Conservation (phyloP, 2,797 vertebrate genomes). For the Poeciliopsis gracilis region DNA sequence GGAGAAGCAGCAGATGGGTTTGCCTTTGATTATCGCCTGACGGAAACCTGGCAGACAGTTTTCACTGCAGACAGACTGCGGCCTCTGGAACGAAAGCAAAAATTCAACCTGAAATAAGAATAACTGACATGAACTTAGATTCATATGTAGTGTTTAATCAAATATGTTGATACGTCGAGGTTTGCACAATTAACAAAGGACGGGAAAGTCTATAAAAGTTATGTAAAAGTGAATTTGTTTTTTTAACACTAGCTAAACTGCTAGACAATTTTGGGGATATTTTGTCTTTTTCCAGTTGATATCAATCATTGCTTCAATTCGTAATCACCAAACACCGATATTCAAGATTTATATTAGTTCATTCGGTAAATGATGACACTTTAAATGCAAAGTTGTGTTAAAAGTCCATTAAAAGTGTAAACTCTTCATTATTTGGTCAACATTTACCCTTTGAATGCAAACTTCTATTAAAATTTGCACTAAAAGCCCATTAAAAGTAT, state of each 20-base stretch:
- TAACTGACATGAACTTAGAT: too few relatives aligned
- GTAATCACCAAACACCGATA: neutral
- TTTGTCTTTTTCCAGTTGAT: neutral
- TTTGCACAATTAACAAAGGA: neutral
- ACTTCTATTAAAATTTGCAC: too few relatives aligned
- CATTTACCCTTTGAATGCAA: too few relatives aligned
- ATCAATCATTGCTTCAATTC: neutral
- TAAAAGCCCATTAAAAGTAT: too few relatives aligned
- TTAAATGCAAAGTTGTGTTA: too few relatives aligned
- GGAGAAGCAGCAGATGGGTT: constrained; percentile 80
- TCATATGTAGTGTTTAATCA: neutral
- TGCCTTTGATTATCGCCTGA: constrained; percentile 75
- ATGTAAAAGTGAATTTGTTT: neutral
- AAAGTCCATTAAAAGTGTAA: too few relatives aligned
- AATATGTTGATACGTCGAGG: neutral
- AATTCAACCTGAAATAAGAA: neutral
- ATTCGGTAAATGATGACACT: too few relatives aligned
- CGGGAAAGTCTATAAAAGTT: neutral
- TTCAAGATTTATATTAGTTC: neutral
- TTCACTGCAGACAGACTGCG: constrained; percentile 78
- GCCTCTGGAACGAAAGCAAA: constrained; percentile 67
- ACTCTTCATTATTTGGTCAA: too few relatives aligned
- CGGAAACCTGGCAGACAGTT: constrained; percentile 76
- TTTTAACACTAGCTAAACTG: neutral
- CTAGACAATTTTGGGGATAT: neutral